Percentiles rank a stretch among this genome's conserved stretches.
These are phyloP conservation scores for Poeciliopsis prolifica DNA, from an alignment of 2,113 vertebrate species.

Conservation along the genomic window DNA sequence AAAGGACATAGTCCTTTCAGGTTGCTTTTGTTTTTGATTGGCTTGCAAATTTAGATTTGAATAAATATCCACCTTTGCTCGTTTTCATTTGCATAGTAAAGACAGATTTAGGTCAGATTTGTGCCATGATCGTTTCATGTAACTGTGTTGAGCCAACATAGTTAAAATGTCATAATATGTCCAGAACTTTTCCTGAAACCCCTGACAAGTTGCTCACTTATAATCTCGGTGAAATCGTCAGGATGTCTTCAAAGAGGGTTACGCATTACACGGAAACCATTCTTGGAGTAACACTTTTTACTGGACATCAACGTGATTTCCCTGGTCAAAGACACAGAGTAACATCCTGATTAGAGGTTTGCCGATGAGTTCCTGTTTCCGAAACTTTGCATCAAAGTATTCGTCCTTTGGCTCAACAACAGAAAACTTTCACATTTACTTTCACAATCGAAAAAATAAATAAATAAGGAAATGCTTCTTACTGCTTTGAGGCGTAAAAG, in stretches of 20 bases:
- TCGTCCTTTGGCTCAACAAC: constrained; percentile 24
- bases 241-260: not conserved
- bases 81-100: not conserved
- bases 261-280: not conserved
- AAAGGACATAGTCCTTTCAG: not conserved
- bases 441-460: not conserved
- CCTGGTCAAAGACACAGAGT: not conserved
- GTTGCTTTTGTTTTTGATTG: not conserved
- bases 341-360: too few species aligned
- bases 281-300: not conserved
- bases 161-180: not conserved
- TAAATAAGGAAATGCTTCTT: constrained; percentile 12
- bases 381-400: constrained; percentile 2
- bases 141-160: too few species aligned
- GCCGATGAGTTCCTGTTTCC: not conserved
- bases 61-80: not conserved
- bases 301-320: not conserved
- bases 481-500: constrained; percentile 17
- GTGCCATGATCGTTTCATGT: too few species aligned
- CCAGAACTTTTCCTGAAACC: not conserved
- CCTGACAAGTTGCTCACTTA: too few species aligned
- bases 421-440: not conserved
- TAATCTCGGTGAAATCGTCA: too few species aligned
- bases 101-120: not conserved
- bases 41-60: not conserved